Evolutionary conservation across 1,140 invertebrate genomes (phyloP), one percentile per base, ranked within the genome.

Genomic region (Drosophila navojoa): DNA sequence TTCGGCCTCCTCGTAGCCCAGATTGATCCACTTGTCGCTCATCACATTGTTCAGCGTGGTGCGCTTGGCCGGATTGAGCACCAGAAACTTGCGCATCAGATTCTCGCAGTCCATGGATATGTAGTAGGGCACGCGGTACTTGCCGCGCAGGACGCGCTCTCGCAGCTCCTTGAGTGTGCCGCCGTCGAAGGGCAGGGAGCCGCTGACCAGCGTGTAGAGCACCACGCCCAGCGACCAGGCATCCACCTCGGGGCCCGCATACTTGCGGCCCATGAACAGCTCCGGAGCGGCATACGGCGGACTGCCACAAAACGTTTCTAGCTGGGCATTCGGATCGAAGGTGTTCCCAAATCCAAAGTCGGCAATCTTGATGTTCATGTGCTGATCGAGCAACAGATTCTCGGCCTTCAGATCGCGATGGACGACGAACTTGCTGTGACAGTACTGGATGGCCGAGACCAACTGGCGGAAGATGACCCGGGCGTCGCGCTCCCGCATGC

Each of bases 281-380:
- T 99, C 99, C 11, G 99, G 99, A n/a, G 99, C 99, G 7, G 99
- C 99, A 93, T 99, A 99, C 0, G 99, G 99, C 35, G 99, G 99
- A 93, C 98, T 94, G 42, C 99, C 99, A 93, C 99, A 99, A 93
- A 99, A 99, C 16, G 99, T 99, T 93, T 99, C 99, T 89, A 99
- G 94, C 93, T 99, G 99, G 81, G 97, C 98, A 59, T 99, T 99
- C 15, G 97, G 97, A 59, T 97, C 98, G 94, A 99, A 99, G 93
- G 99, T 98, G 93, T 99, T 99, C 91, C 98, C 99, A 94, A 99
- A 99, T 53, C 99, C 99, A 93, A 99, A 99, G 94, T 99, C 99
- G 7, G 99, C 99, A 90, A 99, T 99, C 94, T 99, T 99, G 81
- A 99, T 99, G 93, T 99, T 99, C 98, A 99, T 99, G 94, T 99